These are phyloP conservation scores for Chrysogorgia sp. DNA, from an alignment of 92 coral and sea anemone genomes.

Conservation along the genomic window DNA sequence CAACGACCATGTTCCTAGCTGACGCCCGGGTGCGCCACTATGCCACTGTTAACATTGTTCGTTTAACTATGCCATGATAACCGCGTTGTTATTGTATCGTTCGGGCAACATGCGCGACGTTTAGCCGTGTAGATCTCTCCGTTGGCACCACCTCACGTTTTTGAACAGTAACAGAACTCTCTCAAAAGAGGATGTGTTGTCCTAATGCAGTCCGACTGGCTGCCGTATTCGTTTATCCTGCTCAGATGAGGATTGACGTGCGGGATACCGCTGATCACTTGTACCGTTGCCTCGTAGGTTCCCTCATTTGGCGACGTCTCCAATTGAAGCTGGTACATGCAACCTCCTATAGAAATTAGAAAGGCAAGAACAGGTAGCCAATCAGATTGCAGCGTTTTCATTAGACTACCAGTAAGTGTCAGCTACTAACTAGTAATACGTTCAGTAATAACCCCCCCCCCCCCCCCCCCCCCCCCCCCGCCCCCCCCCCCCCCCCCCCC, in stretches of 20 bases:
- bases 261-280: conserved; percentile 47
- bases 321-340: conserved; percentile 63
- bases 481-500: conserved; percentile 7
- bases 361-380: not conserved
- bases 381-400: no score
- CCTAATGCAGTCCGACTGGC: conserved; percentile 63
- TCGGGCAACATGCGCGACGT: no score
- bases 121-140: no score
- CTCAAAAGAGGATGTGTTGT: conserved; percentile 60
- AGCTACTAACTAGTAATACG: no score
- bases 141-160: not conserved
- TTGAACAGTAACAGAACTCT: conserved; percentile 20
- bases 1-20: no score
- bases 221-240: conserved; percentile 59
- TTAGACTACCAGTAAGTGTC: no score
- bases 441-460: no score
- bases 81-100: no score
- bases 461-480: no score
- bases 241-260: conserved; percentile 63
- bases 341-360: conserved; percentile 39
- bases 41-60: no score
- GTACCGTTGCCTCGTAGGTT: conserved; percentile 64
- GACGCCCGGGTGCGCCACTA: no score
- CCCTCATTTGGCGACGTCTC: conserved; percentile 65
- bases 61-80: no score